These are phyloP conservation scores for Zonotrichia albicollis DNA, from an alignment of 2,797 vertebrate species.

Conservation along the genomic window DNA sequence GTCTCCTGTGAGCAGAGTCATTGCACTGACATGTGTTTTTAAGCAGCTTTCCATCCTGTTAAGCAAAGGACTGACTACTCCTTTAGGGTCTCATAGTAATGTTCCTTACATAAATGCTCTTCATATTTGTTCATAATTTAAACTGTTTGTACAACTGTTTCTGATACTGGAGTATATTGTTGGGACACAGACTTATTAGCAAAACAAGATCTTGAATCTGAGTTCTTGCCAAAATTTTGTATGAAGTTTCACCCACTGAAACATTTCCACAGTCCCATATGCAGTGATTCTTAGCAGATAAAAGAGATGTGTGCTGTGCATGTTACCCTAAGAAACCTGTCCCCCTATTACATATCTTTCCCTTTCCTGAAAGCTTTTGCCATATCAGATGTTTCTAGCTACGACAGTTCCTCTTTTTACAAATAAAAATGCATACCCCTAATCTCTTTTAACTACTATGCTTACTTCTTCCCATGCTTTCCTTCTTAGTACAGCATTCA, in stretches of 20 bases:
- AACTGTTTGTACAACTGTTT: slow-evolving; percentile 7
- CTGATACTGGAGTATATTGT: not conserved
- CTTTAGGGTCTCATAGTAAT: not conserved
- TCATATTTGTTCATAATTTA: not conserved
- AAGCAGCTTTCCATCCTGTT: not conserved
- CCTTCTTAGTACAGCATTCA: not conserved
- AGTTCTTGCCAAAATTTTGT: not conserved
- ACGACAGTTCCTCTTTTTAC: not conserved
- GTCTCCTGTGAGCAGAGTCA: not conserved
- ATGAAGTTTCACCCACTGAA: not conserved
- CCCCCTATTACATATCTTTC: not conserved
- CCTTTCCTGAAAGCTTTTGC: not conserved
- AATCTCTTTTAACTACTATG: not conserved
- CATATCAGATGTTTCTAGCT: not conserved
- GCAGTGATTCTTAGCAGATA: not conserved
- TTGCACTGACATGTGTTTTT: not conserved
- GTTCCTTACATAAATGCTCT: not conserved
- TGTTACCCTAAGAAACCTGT: not conserved
- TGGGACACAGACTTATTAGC: not conserved
- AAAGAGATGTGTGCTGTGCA: not conserved
- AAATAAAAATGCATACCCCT: not conserved
- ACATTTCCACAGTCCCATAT: not conserved
- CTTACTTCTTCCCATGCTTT: not conserved
- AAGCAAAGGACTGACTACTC: not conserved
- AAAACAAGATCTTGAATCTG: not conserved